A percentile compares a stretch with the other conserved stretches of the same genome.
Evolutionary conservation across 2,797 vertebrate species (phyloP).

Genomic region (Echeneis naucrates): DNA sequence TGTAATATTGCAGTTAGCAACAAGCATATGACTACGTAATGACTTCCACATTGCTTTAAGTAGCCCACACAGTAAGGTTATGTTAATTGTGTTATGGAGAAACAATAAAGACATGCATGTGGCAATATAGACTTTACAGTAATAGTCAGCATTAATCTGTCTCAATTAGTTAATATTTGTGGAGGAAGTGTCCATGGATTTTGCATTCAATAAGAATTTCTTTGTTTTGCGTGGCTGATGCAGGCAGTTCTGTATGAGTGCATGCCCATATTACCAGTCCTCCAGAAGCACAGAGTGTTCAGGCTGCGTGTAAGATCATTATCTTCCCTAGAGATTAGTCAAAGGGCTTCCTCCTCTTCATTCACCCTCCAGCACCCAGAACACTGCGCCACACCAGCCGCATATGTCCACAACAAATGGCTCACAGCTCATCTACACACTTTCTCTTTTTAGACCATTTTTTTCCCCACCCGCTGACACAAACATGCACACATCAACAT

Average conservation of each 20-base stretch:
- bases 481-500: background rate
- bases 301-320: conserved; percentile 64
- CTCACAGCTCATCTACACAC: conserved; percentile 22
- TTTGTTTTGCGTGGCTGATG: conserved; percentile 18
- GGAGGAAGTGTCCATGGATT: conserved; percentile 1
- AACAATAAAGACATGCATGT: conserved; percentile 4
- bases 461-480: background rate
- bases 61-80: conserved; percentile 17
- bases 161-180: conserved; percentile 13
- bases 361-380: conserved; percentile 64
- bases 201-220: conserved; percentile 6
- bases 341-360: conserved; percentile 74
- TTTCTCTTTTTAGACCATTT: background rate
- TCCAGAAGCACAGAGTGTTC: conserved; percentile 59
- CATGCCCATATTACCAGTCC: conserved; percentile 40
- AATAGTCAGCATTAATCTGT: background rate
- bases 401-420: conserved; percentile 54
- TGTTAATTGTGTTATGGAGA: conserved; percentile 5
- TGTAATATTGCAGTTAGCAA: conserved; percentile 16
- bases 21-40: conserved; percentile 45
- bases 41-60: conserved; percentile 22
- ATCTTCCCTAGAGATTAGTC: conserved; percentile 70
- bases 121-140: background rate
- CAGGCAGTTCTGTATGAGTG: conserved; percentile 20
- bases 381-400: conserved; percentile 63